Conservation (phyloP, 2,113 vertebrate genomes). For the Abramis brama region DNA sequence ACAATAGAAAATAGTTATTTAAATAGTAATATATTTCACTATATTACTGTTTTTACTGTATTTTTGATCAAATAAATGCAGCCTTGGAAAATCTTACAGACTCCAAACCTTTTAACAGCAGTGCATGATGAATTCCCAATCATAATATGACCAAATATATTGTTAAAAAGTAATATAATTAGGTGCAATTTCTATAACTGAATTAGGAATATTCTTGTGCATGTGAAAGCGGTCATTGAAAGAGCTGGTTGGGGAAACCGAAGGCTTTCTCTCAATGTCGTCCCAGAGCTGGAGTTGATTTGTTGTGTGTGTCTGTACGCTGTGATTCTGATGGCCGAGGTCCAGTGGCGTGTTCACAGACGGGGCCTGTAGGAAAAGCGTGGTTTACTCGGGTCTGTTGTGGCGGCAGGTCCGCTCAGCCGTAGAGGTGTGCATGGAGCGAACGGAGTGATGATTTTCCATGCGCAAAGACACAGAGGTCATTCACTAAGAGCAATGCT, state of each 20-base stretch:
- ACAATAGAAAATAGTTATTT: not conserved
- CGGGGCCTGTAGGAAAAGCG: not conserved
- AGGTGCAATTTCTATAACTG: not conserved
- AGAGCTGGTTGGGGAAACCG: not conserved
- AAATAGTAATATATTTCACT: not conserved
- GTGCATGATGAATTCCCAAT: not conserved
- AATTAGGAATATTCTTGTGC: not conserved
- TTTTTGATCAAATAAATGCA: not conserved
- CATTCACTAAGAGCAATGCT: not conserved
- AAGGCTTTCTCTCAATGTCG: not conserved
- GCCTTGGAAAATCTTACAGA: not conserved
- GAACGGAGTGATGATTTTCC: not conserved
- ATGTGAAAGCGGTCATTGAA: not conserved
- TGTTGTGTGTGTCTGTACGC: not conserved
- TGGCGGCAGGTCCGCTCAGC: not conserved
- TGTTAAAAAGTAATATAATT: not conserved
- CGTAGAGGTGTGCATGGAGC: conserved; percentile 24
- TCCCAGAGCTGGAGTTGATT: not conserved
- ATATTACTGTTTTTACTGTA: not conserved
- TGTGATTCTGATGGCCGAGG: not conserved
- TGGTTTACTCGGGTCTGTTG: conserved; percentile 8
- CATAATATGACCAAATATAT: not conserved
- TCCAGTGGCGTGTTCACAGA: conserved; percentile 19
- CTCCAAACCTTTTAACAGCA: too few relatives aligned
- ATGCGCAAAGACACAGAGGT: not conserved